Evolutionary conservation across 2,888 invertebrate genomes (phyloP).

Genomic region (Ormyrus rosae): DNA sequence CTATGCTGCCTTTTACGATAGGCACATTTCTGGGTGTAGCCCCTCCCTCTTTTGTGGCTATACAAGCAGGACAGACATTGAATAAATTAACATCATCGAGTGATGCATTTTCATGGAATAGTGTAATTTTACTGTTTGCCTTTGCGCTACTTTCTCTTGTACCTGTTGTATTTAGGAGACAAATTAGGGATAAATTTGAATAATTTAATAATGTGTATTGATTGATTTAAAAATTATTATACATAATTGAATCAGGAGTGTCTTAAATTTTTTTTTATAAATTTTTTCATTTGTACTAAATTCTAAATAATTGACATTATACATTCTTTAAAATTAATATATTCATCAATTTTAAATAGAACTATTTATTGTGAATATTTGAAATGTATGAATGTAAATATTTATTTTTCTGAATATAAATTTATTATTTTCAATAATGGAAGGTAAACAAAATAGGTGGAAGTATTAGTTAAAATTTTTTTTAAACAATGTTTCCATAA

Average conservation of each 20-base stretch:
- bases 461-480: too few relatives aligned
- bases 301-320: constrained; percentile 12
- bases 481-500: too few relatives aligned
- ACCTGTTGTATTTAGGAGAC: constrained; percentile 91
- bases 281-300: background rate
- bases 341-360: too few relatives aligned
- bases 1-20: constrained; percentile 91
- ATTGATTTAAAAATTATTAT: constrained; percentile 12
- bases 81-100: constrained; percentile 93
- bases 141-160: constrained; percentile 91
- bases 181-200: constrained; percentile 87
- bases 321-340: too few relatives aligned
- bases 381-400: too few relatives aligned
- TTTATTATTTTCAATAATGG: too few relatives aligned
- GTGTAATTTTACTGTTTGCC: constrained; percentile 85
- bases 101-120: constrained; percentile 92
- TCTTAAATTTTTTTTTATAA: constrained; percentile 5
- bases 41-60: constrained; percentile 97
- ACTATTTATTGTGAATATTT: too few relatives aligned
- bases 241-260: background rate
- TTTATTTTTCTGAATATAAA: too few relatives aligned
- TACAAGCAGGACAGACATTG: constrained; percentile 97
- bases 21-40: constrained; percentile 98
- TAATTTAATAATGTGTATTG: constrained; percentile 71
- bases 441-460: too few relatives aligned